Evolutionary conservation across 2,888 invertebrate species (phyloP).

Genomic region (Platypus cylindrus): DNA sequence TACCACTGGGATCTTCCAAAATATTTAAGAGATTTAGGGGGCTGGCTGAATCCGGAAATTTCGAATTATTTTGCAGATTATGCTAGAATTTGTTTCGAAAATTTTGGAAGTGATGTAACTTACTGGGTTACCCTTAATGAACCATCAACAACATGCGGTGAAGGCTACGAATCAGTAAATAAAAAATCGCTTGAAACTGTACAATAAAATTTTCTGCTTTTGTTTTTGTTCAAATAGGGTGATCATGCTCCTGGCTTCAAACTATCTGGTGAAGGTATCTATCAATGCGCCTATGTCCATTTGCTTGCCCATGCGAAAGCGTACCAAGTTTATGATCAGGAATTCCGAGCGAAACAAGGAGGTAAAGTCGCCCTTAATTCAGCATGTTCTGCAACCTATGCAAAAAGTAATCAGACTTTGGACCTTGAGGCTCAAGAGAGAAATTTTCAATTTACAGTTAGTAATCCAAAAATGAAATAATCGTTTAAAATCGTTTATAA

Average conservation of each 20-base stretch:
- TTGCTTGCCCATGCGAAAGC: constrained; percentile 54
- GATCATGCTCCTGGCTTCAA: constrained; percentile 5
- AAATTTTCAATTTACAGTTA: constrained; percentile 9
- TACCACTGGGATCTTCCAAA: constrained; percentile 55
- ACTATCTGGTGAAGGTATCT: constrained; percentile 24
- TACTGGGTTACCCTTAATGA: constrained; percentile 15
- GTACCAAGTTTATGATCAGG: constrained; percentile 48
- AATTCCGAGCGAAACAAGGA: constrained; percentile 40
- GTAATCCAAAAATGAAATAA: not conserved
- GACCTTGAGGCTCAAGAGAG: constrained; percentile 10
- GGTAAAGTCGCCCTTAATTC: constrained; percentile 16
- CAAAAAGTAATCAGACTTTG: constrained; percentile 3
- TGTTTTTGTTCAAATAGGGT: no score
- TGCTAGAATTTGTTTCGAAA: constrained; percentile 36
- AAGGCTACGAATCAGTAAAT: constrained; percentile 3
- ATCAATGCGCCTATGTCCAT: constrained; percentile 50
- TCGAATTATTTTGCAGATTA: constrained; percentile 47
- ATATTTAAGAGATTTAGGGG: constrained; percentile 28
- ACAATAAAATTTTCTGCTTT: no score
- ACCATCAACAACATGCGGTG: constrained; percentile 3
- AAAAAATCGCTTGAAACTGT: no score
- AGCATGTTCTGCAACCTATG: constrained; percentile 6
- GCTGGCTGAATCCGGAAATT: constrained; percentile 47
- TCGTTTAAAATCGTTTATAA: not conserved
- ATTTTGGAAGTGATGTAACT: constrained; percentile 32